Percentiles rank a stretch among this genome's conserved stretches.
Conservation (phyloP, 2,113 vertebrate genomes). For the Chrysochloris asiatica region DNA sequence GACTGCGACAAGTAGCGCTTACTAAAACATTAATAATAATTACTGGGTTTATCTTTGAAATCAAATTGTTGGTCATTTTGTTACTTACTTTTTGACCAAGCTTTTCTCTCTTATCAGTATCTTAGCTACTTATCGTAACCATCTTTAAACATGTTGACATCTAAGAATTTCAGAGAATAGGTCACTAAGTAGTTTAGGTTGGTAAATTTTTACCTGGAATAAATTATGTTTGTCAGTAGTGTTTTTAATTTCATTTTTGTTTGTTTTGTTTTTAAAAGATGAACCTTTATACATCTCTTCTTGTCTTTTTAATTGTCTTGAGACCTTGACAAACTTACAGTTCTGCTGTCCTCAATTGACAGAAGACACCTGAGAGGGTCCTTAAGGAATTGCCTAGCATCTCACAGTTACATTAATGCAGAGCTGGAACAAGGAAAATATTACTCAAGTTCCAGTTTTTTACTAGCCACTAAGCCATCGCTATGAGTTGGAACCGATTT, state of each 20-base stretch:
- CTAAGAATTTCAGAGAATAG: slow-evolving; percentile 34
- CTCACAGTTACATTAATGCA: neutral
- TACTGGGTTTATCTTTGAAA: slow-evolving; percentile 35
- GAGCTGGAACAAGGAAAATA: neutral
- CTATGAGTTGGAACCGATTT: too few relatives aligned
- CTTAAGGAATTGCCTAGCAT: neutral
- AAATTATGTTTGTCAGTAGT: neutral
- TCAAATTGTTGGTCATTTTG: neutral
- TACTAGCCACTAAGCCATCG: neutral
- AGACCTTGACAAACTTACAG: neutral
- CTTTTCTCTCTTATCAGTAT: neutral
- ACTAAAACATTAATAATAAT: neutral
- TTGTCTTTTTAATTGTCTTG: slow-evolving; percentile 19
- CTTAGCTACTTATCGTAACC: neutral
- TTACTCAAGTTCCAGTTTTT: slow-evolving; percentile 6
- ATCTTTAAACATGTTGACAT: neutral
- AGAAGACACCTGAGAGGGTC: neutral
- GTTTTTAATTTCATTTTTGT: slow-evolving; percentile 34
- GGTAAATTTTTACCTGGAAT: slow-evolving; percentile 27
- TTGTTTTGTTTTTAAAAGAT: slow-evolving; percentile 17
- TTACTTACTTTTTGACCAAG: neutral
- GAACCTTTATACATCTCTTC: neutral
- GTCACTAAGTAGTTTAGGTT: slow-evolving; percentile 18
- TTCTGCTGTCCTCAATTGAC: neutral
- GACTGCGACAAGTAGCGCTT: neutral